These are phyloP conservation scores for Amphipyra tragopoginis DNA, from an alignment of 2,888 invertebrate genomes.

Conservation along the genomic window DNA sequence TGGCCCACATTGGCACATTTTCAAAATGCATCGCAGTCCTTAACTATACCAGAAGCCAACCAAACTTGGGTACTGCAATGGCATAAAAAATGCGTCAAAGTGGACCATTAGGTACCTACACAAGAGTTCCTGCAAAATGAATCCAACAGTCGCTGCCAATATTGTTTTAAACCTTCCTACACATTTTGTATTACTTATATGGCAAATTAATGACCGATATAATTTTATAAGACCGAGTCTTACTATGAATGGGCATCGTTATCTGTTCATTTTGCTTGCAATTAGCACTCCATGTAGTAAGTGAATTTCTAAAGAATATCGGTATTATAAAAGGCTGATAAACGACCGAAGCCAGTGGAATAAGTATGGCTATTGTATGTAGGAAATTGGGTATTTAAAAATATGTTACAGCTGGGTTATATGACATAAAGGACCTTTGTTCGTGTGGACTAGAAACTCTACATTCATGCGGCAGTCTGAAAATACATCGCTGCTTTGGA, in stretches of 20 bases:
- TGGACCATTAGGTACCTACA: no score
- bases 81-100: no score
- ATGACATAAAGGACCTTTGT: slow-evolving; percentile 12
- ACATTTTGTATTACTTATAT: slow-evolving; percentile 33
- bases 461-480: no score
- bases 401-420: slow-evolving; percentile 18
- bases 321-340: slow-evolving; percentile 65
- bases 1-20: not conserved
- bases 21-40: not conserved
- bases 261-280: slow-evolving; percentile 68
- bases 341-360: slow-evolving; percentile 38
- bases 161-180: slow-evolving; percentile 23
- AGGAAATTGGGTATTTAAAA: slow-evolving; percentile 29
- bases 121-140: no score
- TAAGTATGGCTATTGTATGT: slow-evolving; percentile 30
- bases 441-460: slow-evolving; percentile 1
- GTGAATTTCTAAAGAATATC: slow-evolving; percentile 70
- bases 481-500: no score
- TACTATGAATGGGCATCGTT: slow-evolving; percentile 52
- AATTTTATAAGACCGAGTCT: slow-evolving; percentile 26
- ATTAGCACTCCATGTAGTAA: slow-evolving; percentile 73
- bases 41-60: no score
- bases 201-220: slow-evolving; percentile 37
- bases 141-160: slow-evolving; percentile 16
- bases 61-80: no score